phyloP scores from a whole-genome alignment of 2,888 invertebrate species.

The Labia minor region DNA sequence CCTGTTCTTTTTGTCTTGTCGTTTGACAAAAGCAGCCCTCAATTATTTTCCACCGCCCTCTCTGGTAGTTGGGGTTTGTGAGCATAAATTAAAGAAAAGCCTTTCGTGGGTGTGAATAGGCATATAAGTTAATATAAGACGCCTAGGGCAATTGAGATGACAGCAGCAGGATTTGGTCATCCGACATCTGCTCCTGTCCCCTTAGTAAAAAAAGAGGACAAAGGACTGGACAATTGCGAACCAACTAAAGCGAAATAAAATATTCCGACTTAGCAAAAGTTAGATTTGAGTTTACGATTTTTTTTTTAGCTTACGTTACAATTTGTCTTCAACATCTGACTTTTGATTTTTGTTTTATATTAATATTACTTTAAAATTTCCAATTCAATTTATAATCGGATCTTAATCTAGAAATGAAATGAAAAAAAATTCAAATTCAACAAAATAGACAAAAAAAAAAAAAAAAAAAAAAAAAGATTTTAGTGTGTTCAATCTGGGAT shows the following conservation, averaged over 20 bases:
- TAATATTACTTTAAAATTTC: neutral
- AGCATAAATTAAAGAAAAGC: neutral
- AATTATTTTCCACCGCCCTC: no score
- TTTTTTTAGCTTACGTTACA: neutral
- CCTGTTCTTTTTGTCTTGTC: neutral
- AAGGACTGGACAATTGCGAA: neutral
- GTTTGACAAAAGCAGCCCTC: neutral
- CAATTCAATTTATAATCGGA: neutral
- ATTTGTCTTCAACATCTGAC: neutral
- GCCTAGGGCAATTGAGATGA: neutral
- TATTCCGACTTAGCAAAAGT: slow-evolving; percentile 7
- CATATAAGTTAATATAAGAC: slow-evolving; percentile 13
- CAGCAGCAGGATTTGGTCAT: neutral
- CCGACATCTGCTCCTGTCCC: neutral
- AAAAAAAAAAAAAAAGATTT: no score
- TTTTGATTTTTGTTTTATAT: neutral
- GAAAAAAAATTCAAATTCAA: no score
- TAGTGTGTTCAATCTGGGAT: no score
- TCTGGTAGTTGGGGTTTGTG: neutral
- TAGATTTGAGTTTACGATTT: neutral
- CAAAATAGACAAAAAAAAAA: no score
- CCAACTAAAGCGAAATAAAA: neutral
- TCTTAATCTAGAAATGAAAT: no score
- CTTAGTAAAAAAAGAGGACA: neutral
- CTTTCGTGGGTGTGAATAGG: neutral